Evolutionary conservation across 2,113 vertebrate species (phyloP).

Genomic region (Pangasianodon hypophthalmus): DNA sequence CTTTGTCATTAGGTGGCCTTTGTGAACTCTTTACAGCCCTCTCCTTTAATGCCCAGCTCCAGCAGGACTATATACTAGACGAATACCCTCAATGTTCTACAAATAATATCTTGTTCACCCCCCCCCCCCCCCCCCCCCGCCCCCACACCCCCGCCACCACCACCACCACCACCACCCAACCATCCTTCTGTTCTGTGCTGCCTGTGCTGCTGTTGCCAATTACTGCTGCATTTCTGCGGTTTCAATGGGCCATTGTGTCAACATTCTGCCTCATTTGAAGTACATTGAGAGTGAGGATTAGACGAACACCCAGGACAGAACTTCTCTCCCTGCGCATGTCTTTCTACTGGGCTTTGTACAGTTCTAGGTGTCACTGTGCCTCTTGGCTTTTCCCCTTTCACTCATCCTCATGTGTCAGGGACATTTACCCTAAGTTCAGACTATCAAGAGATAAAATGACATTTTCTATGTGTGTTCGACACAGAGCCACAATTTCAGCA

Average conservation of each 20-base stretch:
- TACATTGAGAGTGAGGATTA: constrained; percentile 60
- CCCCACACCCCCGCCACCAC: neutral
- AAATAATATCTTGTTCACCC: constrained; percentile 47
- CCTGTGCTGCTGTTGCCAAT: constrained; percentile 56
- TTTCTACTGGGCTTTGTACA: neutral
- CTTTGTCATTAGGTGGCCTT: constrained; percentile 2
- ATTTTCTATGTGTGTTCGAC: neutral
- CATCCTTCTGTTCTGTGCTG: neutral
- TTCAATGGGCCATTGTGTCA: constrained; percentile 64
- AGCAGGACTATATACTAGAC: neutral
- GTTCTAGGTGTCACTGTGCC: neutral
- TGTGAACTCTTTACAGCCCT: neutral
- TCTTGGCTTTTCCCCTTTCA: neutral
- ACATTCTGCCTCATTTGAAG: constrained; percentile 60
- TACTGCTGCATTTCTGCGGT: constrained; percentile 55
- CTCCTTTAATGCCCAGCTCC: neutral
- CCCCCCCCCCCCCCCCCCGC: neutral
- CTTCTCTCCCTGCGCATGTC: constrained; percentile 14
- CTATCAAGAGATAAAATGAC: neutral
- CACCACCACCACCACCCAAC: too few species aligned
- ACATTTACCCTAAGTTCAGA: neutral
- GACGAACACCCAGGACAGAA: constrained; percentile 42
- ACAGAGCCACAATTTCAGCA: neutral
- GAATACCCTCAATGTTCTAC: constrained; percentile 30
- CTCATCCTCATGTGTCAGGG: neutral